A percentile compares a stretch with the other conserved stretches of the same genome.
phyloP scores from a whole-genome alignment of 2,113 vertebrate genomes.

The Cephalopterus ornatus region DNA sequence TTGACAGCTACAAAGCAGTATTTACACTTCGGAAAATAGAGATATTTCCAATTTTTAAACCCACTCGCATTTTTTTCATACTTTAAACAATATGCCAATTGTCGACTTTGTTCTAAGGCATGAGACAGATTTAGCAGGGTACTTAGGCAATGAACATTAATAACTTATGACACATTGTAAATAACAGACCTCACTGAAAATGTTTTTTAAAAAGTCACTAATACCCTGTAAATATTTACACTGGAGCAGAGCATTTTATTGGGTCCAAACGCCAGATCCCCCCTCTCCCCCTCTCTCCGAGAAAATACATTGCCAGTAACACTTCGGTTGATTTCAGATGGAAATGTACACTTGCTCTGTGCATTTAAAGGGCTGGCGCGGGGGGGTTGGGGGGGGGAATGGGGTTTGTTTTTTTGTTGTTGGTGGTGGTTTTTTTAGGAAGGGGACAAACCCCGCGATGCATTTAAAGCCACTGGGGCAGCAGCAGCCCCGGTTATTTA shows the following conservation, averaged over 20 bases:
- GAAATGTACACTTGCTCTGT: conserved; percentile 50
- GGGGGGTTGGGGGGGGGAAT: no score
- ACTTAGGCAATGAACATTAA: conserved; percentile 73
- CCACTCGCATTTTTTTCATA: conserved; percentile 71
- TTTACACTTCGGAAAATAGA: conserved; percentile 42
- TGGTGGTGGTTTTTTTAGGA: not conserved
- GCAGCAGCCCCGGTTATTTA: conserved; percentile 65
- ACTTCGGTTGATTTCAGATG: conserved; percentile 63
- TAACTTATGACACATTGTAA: conserved; percentile 78
- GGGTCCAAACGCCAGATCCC: conserved; percentile 63
- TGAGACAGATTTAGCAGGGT: conserved; percentile 70
- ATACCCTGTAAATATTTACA: conserved; percentile 80
- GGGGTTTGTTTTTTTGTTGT: not conserved
- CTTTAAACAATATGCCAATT: conserved; percentile 78
- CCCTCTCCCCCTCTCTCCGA: not conserved
- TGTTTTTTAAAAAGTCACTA: conserved; percentile 74
- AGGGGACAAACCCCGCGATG: conserved; percentile 25
- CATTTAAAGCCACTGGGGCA: conserved; percentile 2
- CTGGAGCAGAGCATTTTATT: conserved; percentile 53
- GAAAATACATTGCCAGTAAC: conserved; percentile 53
- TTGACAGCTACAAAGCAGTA: conserved; percentile 38
- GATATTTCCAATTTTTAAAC: conserved; percentile 64
- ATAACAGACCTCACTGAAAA: conserved; percentile 75
- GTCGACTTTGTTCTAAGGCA: conserved; percentile 76
- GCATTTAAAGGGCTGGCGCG: conserved; percentile 56